Evolutionary conservation across 2,888 invertebrate species (phyloP).

Genomic region (Oscheius sp.): DNA sequence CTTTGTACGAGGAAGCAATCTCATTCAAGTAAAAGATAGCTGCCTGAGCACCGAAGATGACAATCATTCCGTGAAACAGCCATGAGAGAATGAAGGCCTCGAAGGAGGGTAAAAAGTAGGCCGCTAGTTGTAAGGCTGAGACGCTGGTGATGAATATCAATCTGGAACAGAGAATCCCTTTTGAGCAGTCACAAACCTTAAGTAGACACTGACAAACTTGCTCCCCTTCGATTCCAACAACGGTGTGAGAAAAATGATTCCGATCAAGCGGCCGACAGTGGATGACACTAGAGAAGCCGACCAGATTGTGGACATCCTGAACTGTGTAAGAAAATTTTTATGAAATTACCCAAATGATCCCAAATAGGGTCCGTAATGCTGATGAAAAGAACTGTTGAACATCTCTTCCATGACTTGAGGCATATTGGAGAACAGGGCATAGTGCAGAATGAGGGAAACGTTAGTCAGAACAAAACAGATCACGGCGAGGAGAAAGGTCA

Average conservation of each 20-base stretch:
- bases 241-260: neutral
- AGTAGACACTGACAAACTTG: neutral
- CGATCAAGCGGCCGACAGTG: neutral
- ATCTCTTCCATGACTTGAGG: slow-evolving; percentile 7
- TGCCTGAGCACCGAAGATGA: neutral
- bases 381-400: slow-evolving; percentile 3
- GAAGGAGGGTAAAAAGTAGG: neutral
- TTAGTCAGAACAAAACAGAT: neutral
- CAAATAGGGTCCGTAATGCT: neutral
- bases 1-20: neutral
- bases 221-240: neutral
- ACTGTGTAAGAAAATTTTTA: too few species aligned
- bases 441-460: neutral
- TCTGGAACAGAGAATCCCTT: neutral
- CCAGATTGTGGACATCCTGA: slow-evolving; percentile 3
- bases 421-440: neutral
- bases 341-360: slow-evolving; percentile 9
- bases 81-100: neutral
- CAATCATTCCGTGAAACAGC: neutral
- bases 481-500: neutral
- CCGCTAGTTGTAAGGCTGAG: neutral
- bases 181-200: neutral
- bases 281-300: neutral
- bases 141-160: neutral
- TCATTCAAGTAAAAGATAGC: neutral